These are phyloP conservation scores for Druon quercuslanigerum DNA, from an alignment of 1,140 invertebrate genomes.

Conservation along the genomic window DNA sequence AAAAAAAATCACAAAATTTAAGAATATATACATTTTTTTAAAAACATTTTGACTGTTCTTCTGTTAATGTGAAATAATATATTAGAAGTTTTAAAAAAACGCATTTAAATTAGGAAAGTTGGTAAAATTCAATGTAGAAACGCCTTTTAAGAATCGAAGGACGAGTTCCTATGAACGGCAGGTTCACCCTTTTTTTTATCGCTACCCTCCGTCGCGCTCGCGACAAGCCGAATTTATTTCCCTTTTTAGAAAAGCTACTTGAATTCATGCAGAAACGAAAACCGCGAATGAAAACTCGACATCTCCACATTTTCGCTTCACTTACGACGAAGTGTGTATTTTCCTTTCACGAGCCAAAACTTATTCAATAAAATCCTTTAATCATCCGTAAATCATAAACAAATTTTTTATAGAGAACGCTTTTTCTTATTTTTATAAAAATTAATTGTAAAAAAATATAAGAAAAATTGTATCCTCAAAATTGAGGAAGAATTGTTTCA, in stretches of 20 bases:
- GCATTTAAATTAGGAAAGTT: background rate
- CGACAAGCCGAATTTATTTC: slow-evolving; percentile 63
- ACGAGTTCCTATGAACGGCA: slow-evolving; percentile 32
- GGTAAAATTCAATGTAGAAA: background rate
- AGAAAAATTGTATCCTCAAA: no score
- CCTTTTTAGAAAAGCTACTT: slow-evolving; percentile 36
- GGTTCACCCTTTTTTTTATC: slow-evolving; percentile 48
- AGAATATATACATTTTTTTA: no score
- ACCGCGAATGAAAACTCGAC: slow-evolving; percentile 33
- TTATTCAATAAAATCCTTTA: slow-evolving; percentile 13
- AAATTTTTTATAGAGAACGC: slow-evolving; percentile 2
- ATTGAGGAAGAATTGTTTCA: no score
- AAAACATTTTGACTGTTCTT: no score
- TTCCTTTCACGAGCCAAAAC: slow-evolving; percentile 15
- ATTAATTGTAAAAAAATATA: background rate
- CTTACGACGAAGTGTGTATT: slow-evolving; percentile 17
- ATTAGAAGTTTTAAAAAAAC: no score
- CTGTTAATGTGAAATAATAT: background rate
- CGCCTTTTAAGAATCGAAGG: background rate
- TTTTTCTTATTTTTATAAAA: background rate
- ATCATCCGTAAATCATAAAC: slow-evolving; percentile 21
- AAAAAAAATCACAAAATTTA: no score
- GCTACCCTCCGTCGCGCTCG: slow-evolving; percentile 38
- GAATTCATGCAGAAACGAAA: slow-evolving; percentile 44
- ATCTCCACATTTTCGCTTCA: slow-evolving; percentile 27